These are phyloP conservation scores for Panagrolaimus sp. DNA, from an alignment of 1,140 invertebrate genomes.

Conservation along the genomic window DNA sequence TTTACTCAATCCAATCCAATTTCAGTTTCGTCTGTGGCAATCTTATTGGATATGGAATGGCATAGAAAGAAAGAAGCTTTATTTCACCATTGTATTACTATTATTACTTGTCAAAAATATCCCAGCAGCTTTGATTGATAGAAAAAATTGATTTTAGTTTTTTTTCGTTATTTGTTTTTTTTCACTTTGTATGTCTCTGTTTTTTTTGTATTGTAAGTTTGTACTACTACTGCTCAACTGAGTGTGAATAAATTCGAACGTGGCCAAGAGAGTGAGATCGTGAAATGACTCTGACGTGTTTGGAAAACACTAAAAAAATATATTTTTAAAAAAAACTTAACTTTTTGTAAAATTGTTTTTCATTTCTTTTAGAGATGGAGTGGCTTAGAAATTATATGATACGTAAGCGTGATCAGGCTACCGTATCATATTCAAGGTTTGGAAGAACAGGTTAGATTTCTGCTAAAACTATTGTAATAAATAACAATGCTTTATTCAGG, in stretches of 20 bases:
- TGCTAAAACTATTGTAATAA: neutral
- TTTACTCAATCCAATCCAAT: constrained; percentile 23
- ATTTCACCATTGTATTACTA: neutral
- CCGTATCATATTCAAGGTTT: constrained; percentile 41
- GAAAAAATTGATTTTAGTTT: too few species aligned
- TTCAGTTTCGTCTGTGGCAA: constrained; percentile 34
- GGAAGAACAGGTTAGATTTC: constrained; percentile 37
- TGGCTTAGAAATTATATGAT: constrained; percentile 38
- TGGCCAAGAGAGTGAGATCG: neutral
- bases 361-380: constrained; percentile 26
- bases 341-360: too few species aligned
- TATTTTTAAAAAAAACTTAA: too few species aligned
- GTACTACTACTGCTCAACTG: too few species aligned
- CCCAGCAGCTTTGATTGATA: too few species aligned
- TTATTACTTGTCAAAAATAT: too few species aligned
- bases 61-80: constrained; percentile 6
- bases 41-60: constrained; percentile 36
- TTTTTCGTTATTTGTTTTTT: too few species aligned
- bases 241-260: neutral
- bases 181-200: too few species aligned
- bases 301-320: neutral
- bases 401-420: constrained; percentile 38
- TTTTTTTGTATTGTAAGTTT: too few species aligned
- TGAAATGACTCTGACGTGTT: neutral
- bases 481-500: constrained; percentile 24